Conservation (phyloP, 1,140 invertebrate species). For the Diorhabda sublineata region DNA sequence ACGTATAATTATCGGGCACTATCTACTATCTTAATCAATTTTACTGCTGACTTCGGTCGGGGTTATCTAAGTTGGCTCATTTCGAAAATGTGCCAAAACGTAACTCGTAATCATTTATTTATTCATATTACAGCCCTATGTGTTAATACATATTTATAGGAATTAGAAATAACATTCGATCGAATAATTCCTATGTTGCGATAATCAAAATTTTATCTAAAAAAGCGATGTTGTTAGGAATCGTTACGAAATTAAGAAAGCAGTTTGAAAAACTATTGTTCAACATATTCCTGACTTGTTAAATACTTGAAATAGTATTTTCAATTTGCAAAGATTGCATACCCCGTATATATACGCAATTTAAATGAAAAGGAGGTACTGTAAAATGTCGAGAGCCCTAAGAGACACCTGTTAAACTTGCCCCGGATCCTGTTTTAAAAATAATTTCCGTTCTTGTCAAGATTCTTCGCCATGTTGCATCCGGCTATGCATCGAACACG, state of each 20-base stretch:
- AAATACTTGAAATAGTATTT: background rate
- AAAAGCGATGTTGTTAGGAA: too few relatives aligned
- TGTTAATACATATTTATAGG: too few relatives aligned
- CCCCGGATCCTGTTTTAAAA: slow-evolving; percentile 8
- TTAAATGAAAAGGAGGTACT: background rate
- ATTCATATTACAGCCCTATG: too few relatives aligned
- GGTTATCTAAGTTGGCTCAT: too few relatives aligned
- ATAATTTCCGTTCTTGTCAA: slow-evolving; percentile 10
- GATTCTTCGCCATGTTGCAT: slow-evolving; percentile 8
- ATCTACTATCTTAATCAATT: background rate
- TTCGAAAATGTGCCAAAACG: too few relatives aligned
- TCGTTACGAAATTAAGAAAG: too few relatives aligned
- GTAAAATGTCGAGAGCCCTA: background rate
- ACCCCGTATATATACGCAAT: background rate
- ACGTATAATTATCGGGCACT: background rate
- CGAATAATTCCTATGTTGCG: too few relatives aligned
- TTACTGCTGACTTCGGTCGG: background rate
- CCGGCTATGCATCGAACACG: background rate
- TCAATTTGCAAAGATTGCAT: background rate
- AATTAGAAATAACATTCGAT: too few relatives aligned
- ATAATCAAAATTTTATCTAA: too few relatives aligned
- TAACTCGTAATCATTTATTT: too few relatives aligned
- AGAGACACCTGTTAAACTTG: slow-evolving; percentile 8
- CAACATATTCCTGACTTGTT: background rate
- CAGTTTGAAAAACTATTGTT: background rate